Conservation (phyloP, 2,113 vertebrate genomes). For the Channa argus region DNA sequence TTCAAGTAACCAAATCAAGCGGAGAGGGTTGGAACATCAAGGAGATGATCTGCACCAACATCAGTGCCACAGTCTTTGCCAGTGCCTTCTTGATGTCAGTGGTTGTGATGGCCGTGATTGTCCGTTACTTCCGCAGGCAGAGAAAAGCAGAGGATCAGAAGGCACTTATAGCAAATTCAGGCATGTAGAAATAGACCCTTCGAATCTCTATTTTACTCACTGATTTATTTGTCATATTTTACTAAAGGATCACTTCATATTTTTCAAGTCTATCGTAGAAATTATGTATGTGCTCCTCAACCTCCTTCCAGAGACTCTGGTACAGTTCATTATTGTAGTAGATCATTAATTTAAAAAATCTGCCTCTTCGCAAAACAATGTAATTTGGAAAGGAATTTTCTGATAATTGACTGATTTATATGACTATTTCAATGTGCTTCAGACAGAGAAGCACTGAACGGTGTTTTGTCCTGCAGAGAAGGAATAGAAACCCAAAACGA, state of each 20-base stretch:
- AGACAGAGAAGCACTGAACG: too few species aligned
- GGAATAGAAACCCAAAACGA: too few species aligned
- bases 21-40: neutral
- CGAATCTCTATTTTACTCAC: neutral
- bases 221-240: neutral
- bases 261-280: neutral
- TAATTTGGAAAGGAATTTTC: too few species aligned
- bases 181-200: neutral
- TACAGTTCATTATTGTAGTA: too few species aligned
- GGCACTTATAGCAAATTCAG: slow-evolving; percentile 27
- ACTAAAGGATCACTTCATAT: neutral
- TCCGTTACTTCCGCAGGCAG: slow-evolving; percentile 36
- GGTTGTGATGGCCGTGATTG: slow-evolving; percentile 18
- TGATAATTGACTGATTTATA: too few species aligned
- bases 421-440: too few species aligned
- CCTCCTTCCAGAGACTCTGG: too few species aligned
- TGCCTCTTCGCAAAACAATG: too few species aligned
- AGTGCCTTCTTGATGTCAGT: slow-evolving; percentile 26
- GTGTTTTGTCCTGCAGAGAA: too few species aligned
- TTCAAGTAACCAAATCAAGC: neutral
- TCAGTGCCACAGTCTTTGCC: slow-evolving; percentile 53
- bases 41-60: slow-evolving; percentile 17
- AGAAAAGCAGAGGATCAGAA: slow-evolving; percentile 35
- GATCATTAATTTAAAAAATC: too few species aligned
- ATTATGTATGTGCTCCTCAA: too few species aligned